Evolutionary conservation across 2,888 invertebrate species (phyloP).

Genomic region (Caenorhabditis sp.): DNA sequence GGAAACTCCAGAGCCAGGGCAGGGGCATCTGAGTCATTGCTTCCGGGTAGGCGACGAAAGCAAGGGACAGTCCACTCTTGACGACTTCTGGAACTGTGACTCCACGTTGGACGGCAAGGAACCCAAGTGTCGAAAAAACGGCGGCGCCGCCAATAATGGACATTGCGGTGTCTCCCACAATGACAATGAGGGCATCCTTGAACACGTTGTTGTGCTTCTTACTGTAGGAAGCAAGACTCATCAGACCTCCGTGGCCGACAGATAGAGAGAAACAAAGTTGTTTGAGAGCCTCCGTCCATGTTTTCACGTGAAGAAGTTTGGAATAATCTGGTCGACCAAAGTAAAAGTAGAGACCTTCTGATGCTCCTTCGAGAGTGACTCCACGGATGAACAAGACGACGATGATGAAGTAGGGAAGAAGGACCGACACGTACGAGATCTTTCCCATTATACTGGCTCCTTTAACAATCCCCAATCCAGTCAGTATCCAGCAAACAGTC

Average conservation of each 20-base stretch:
- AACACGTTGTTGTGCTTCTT: constrained; percentile 75
- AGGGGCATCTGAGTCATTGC: constrained; percentile 83
- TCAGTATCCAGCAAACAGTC: constrained; percentile 69
- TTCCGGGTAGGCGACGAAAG: constrained; percentile 84
- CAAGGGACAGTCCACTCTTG: constrained; percentile 83
- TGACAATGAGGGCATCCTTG: constrained; percentile 77
- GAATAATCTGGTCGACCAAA: constrained; percentile 77
- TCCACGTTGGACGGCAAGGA: constrained; percentile 65
- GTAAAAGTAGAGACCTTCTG: constrained; percentile 75
- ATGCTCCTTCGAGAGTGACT: constrained; percentile 75
- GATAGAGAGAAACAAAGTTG: constrained; percentile 79
- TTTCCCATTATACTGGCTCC: constrained; percentile 76
- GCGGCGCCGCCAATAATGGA: constrained; percentile 72
- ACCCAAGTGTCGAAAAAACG: constrained; percentile 75
- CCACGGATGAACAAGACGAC: constrained; percentile 76
- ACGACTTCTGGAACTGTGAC: constrained; percentile 63
- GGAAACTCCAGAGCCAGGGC: constrained; percentile 83
- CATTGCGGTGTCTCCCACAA: constrained; percentile 77
- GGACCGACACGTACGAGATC: constrained; percentile 67
- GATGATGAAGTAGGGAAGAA: constrained; percentile 78
- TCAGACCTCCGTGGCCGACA: constrained; percentile 78
- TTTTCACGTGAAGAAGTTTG: background rate
- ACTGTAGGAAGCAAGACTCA: constrained; percentile 78
- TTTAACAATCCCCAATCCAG: constrained; percentile 69
- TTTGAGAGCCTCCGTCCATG: constrained; percentile 77